Evolutionary conservation across 2,113 vertebrate species (phyloP), one percentile per base, ranked within the genome.

Genomic region (Aegotheles bennettii): DNA sequence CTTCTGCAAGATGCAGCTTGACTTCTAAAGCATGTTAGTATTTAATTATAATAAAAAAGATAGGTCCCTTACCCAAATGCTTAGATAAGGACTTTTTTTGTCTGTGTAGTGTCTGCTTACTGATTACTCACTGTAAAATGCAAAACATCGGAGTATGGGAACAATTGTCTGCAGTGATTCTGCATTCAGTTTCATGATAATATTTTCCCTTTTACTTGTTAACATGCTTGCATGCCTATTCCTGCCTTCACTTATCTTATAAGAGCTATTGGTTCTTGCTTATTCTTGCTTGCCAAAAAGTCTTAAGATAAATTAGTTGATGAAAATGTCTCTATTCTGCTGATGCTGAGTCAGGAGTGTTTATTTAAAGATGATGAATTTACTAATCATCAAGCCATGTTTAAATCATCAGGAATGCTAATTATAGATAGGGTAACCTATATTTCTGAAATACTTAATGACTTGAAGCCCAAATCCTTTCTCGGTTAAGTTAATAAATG

Each of bases 321-420:
- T 96, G 93, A 96, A 96, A 94, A 96, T 69, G 80, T 86, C 71
- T 94, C 54, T 89, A 24, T 89, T 93, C 84, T 93, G 73, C 93
- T 94, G 85, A 74, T 97, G 93, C 90, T 94, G 95, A 97, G 85
- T 96, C 83, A 96, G 76, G 89, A 86, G 83, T 93, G 42, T 84
- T 94, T 97, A 96, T 94, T 96, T 96, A 88, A 96, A 94, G 92
- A 96, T 68, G 96, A 95, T 95, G 92, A 97, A 90, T 92, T 93
- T 84, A 86, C 64, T 81, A 93, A 86, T 96, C 92, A 93, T 92
- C 96, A 95, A 93, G 67, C 64, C 43, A 16, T 75, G 64, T 78
- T 95, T 90, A 96, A 94, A 83, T 94, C 93, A 90, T 94, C 85
- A 71, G 40, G 76, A 90, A 91, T 78, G 61, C 92, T 95, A 96